A percentile compares a stretch with the other conserved stretches of the same genome.
phyloP scores from a whole-genome alignment of 1,140 invertebrate genomes.

The Pararge aegeria region DNA sequence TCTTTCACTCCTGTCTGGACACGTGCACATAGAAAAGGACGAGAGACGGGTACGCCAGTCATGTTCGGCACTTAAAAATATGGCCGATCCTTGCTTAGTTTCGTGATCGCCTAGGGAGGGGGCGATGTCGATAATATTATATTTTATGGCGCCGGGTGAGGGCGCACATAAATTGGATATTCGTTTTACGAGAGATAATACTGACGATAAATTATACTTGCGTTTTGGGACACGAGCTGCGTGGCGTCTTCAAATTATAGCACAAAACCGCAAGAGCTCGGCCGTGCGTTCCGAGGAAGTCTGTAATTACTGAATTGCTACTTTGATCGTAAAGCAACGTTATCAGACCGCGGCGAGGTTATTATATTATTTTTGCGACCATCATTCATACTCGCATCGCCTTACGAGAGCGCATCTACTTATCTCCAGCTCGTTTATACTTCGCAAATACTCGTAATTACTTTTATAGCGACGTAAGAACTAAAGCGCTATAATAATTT shows the following conservation, averaged over 20 bases:
- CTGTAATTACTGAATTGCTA: constrained; percentile 48
- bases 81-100: constrained; percentile 76
- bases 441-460: constrained; percentile 39
- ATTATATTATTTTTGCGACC: constrained; percentile 34
- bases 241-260: constrained; percentile 32
- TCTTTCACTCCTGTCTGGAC: constrained; percentile 27
- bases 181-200: constrained; percentile 73
- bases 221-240: constrained; percentile 56
- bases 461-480: constrained; percentile 22
- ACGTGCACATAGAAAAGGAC: constrained; percentile 38
- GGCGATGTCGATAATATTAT: constrained; percentile 76
- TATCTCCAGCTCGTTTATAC: constrained; percentile 38
- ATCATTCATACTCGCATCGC: constrained; percentile 25
- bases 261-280: constrained; percentile 19
- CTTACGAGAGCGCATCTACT: constrained; percentile 14
- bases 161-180: constrained; percentile 69
- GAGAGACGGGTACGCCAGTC: constrained; percentile 46
- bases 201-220: constrained; percentile 62
- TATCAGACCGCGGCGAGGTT: constrained; percentile 55
- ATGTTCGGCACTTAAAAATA: constrained; percentile 67
- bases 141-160: constrained; percentile 65
- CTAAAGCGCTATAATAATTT: constrained; percentile 22
- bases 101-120: constrained; percentile 76
- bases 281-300: constrained; percentile 44
- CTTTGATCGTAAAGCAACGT: constrained; percentile 45